Evolutionary conservation across 2,113 vertebrate genomes (phyloP).

Genomic region (Psittacus erithacus): DNA sequence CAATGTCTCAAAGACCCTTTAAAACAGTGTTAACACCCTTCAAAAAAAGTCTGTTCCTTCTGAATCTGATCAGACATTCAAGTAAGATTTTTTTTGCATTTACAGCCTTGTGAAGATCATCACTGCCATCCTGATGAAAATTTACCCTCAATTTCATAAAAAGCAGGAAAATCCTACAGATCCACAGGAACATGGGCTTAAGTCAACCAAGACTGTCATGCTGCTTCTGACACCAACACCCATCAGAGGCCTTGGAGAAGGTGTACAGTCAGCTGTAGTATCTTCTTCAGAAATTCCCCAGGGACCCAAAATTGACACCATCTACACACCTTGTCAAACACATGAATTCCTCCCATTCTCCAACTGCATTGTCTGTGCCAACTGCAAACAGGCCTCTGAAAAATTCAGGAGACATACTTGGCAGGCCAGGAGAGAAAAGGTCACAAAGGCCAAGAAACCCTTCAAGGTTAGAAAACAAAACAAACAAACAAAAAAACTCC

Average conservation of each 20-base stretch:
- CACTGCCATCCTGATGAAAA: not conserved
- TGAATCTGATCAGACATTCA: not conserved
- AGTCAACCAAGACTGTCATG: not conserved
- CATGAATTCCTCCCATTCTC: rapidly evolving
- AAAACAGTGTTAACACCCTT: not conserved
- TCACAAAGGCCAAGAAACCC: not conserved
- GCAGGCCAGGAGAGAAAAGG: not conserved
- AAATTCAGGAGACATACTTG: not conserved
- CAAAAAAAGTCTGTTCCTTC: not conserved
- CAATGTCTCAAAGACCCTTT: not conserved
- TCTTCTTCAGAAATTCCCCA: not conserved
- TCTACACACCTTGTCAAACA: not conserved
- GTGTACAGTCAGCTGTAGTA: rapidly evolving
- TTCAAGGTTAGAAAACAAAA: not conserved
- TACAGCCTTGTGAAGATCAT: not conserved
- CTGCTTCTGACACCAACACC: not conserved
- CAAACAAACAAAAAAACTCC: not conserved
- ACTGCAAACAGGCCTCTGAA: not conserved
- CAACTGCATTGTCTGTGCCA: not conserved
- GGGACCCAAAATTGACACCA: not conserved
- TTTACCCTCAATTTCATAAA: not conserved
- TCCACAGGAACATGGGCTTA: not conserved
- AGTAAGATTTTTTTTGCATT: not conserved
- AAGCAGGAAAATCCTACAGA: not conserved
- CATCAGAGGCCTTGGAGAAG: not conserved